Evolutionary conservation across 2,888 invertebrate species (phyloP), one percentile per base, ranked within the genome.

Genomic region (Papilio elwesi): DNA sequence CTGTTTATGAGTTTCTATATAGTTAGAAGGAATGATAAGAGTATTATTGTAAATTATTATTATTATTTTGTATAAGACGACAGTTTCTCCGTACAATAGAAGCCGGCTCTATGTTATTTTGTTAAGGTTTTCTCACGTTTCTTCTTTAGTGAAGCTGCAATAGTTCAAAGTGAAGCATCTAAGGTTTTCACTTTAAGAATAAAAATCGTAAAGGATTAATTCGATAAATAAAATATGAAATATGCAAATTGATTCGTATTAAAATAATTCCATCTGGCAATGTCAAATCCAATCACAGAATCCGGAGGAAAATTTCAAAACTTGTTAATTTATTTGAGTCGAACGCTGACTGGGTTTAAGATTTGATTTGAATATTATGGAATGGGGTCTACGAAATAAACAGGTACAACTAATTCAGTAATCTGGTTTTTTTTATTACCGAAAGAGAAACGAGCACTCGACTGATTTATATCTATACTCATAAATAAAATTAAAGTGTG

Each of bases 361-460:
- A 67, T 43, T 53, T 53, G 52, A 55, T 67, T 67, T 67, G 53
- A 67, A 67, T 67, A 53, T 67, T 67, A 67, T 55, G 55, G 67
- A 57, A 48, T 57, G 48, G 48, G 57, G 38, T 59, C 57, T 59
- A 59, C 36, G 57, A 68, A 68, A 57, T 57, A 57, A 68, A 68
- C 38, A 38, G 57, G 57, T 36, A n/a, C 10, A 16, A 53, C 10
- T n/a, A 2, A 59, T 59, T 59, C 38, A n/a, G 2, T 38, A 36
- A 6, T 36, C 36, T 7, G 26, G 26, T 36, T 36, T 38, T 36
- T 57, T 36, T 36, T 36, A 57, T 7, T 6, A 12, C 12, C 12
- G 11, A 7, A 7, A 16, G 43, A 43, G 43, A 43, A 43, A 43
- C 43, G 9, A 43, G 0, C 0, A 43, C 7, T 9, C 9, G 26